phyloP scores from a whole-genome alignment of 2,113 vertebrate species.

The Cryptotis parvus region DNA sequence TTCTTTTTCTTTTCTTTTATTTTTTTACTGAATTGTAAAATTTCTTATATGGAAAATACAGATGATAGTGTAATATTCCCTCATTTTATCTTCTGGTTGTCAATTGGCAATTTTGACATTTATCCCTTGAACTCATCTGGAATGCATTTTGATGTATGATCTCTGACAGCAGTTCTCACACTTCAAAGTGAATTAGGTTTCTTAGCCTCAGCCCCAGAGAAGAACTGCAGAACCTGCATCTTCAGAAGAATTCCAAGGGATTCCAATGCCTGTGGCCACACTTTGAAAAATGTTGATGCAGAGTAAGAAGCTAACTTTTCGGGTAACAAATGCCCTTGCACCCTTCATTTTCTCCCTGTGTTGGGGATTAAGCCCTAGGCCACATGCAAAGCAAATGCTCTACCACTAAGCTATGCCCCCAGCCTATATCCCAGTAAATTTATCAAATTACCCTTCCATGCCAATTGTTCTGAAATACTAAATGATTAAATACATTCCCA shows the following conservation, averaged over 20 bases:
- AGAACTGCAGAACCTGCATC: neutral
- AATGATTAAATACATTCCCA: neutral
- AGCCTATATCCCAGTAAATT: neutral
- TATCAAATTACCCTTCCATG: neutral
- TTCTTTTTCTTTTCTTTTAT: too few relatives aligned
- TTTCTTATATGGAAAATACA: constrained; percentile 7
- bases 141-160: constrained; percentile 15
- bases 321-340: neutral
- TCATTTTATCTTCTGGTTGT: neutral
- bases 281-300: neutral
- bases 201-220: neutral
- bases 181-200: neutral
- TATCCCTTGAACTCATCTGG: constrained; percentile 35
- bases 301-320: neutral
- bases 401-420: too few relatives aligned
- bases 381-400: too few relatives aligned
- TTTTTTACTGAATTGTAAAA: constrained; percentile 36
- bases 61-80: neutral
- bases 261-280: neutral
- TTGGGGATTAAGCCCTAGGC: too few relatives aligned
- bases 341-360: too few relatives aligned
- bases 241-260: neutral
- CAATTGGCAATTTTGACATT: neutral
- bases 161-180: neutral
- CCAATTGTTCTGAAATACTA: neutral